Evolutionary conservation across 2,888 invertebrate genomes (phyloP).

Genomic region (Clepsis dumicolana): DNA sequence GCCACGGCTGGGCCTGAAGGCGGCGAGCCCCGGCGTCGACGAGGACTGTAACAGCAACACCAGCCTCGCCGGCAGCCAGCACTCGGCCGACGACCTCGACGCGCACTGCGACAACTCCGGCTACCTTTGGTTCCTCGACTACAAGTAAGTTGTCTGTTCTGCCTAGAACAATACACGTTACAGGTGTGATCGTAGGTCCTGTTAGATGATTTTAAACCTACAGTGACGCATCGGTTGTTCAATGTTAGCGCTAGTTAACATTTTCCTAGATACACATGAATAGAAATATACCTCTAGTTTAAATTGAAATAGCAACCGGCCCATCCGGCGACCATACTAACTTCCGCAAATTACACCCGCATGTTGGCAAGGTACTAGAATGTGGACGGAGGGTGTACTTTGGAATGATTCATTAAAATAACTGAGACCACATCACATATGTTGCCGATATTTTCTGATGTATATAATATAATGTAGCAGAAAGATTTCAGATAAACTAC

Average conservation of each 20-base stretch:
- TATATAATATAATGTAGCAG: background rate
- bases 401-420: slow-evolving; percentile 33
- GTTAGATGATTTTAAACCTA: no score
- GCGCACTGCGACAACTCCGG: slow-evolving; percentile 92
- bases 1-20: slow-evolving; percentile 85
- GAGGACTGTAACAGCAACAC: slow-evolving; percentile 85
- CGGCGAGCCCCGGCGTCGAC: slow-evolving; percentile 83
- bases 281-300: background rate
- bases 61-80: slow-evolving; percentile 82
- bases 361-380: slow-evolving; percentile 16
- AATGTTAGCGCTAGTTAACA: background rate
- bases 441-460: background rate
- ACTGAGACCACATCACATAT: slow-evolving; percentile 19
- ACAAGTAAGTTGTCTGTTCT: slow-evolving; percentile 87
- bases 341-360: slow-evolving; percentile 13
- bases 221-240: background rate
- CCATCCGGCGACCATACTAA: background rate
- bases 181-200: no score
- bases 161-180: no score
- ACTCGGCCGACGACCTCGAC: slow-evolving; percentile 82
- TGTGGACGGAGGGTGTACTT: slow-evolving; percentile 10
- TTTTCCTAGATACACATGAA: background rate
- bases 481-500: background rate
- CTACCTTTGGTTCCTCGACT: slow-evolving; percentile 96
- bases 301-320: background rate